Percentiles rank a stretch among this genome's conserved stretches.
Evolutionary conservation across 1,140 invertebrate genomes (phyloP).

Genomic region (Neomicropteryx cornuta): DNA sequence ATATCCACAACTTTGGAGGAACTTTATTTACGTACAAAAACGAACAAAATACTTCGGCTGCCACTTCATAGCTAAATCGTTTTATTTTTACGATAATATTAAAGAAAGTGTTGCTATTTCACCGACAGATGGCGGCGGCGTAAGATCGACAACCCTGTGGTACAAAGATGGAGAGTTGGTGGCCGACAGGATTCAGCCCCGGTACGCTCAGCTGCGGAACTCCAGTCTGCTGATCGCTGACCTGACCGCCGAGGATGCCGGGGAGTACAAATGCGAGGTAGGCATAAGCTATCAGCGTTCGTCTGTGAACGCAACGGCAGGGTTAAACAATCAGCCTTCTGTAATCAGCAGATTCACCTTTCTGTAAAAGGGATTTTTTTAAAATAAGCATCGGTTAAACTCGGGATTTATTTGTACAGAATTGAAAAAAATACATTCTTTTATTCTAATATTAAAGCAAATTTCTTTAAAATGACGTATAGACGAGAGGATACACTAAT

Average conservation of each 20-base stretch:
- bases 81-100: constrained; percentile 8
- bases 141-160: no score
- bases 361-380: no score
- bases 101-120: constrained; percentile 9
- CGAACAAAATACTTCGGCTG: background rate
- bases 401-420: background rate
- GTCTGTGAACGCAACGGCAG: background rate
- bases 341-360: no score
- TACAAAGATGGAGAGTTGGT: constrained; percentile 41
- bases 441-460: background rate
- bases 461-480: no score
- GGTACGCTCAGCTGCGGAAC: constrained; percentile 46
- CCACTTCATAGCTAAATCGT: background rate
- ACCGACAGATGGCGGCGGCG: constrained; percentile 14
- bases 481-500: no score
- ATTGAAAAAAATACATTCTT: background rate
- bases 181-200: constrained; percentile 42
- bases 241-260: constrained; percentile 47
- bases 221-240: constrained; percentile 48
- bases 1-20: background rate
- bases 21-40: background rate
- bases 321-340: no score
- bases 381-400: background rate
- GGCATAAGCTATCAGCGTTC: background rate
- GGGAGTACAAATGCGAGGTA: constrained; percentile 50